Evolutionary conservation across 1,140 invertebrate genomes (phyloP).

Genomic region (Listronotus oregonensis): DNA sequence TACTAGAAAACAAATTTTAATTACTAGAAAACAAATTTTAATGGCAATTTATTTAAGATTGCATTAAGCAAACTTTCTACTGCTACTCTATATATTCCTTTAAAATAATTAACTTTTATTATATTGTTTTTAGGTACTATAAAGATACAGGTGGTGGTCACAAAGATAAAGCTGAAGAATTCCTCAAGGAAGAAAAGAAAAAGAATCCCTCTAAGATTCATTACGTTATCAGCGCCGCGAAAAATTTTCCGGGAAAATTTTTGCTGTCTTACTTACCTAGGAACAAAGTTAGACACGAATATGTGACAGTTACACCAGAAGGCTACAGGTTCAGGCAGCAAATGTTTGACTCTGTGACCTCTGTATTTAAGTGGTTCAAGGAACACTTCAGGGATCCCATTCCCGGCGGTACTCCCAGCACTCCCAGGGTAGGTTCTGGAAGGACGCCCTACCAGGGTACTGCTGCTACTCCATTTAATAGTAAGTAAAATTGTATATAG

Average conservation of each 20-base stretch:
- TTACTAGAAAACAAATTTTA: too few species aligned
- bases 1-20: too few species aligned
- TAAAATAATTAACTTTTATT: too few species aligned
- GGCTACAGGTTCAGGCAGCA: constrained; percentile 91
- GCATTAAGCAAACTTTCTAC: too few species aligned
- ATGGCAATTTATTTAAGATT: too few species aligned
- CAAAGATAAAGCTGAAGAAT: constrained; percentile 85
- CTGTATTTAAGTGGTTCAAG: constrained; percentile 95
- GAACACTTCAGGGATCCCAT: constrained; percentile 93
- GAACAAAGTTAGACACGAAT: constrained; percentile 85
- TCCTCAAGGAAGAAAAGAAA: constrained; percentile 83
- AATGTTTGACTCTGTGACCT: constrained; percentile 82
- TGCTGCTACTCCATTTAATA: constrained; percentile 47
- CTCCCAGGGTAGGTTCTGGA: constrained; percentile 65
- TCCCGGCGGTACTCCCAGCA: constrained; percentile 75
- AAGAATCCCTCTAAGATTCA: constrained; percentile 88
- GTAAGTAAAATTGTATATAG: constrained; percentile 7
- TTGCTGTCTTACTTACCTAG: constrained; percentile 91
- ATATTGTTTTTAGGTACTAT: constrained; percentile 74
- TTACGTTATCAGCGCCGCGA: constrained; percentile 85
- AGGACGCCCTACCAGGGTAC: constrained; percentile 67
- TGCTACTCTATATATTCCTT: too few species aligned
- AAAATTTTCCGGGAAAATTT: constrained; percentile 94
- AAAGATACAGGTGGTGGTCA: constrained; percentile 72
- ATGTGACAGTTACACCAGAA: constrained; percentile 87